Evolutionary conservation across 2,888 invertebrate genomes (phyloP), one percentile per base, ranked within the genome.

Genomic region (Andrena praecox): DNA sequence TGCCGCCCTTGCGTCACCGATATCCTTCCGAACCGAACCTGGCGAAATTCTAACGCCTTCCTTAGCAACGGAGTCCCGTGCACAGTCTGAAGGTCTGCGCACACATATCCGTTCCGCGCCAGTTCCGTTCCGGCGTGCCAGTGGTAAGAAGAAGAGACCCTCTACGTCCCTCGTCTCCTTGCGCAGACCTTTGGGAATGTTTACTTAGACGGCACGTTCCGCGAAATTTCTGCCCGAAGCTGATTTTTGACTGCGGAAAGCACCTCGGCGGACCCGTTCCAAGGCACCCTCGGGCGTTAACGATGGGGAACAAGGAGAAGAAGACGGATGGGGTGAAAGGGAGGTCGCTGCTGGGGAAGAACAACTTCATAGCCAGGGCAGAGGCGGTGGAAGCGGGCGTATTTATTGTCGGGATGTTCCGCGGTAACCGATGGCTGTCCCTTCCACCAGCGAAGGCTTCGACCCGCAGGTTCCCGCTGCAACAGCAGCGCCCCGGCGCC

Each of bases 391-490:
- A 72, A 66, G 74, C 64, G 66, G 67, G 70, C 62, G 80, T 84
- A 87, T 87, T 87, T 87, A 87, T 87, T 73, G 83, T 60, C 74
- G 72, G 69, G 80, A 72, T 73, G 72, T 73, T 75, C 72, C 60
- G 56, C 59, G 80, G 80, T 77, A 71, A 74, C 72, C 27, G 69
- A 35, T 10, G 71, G 76, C 63, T 72, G 79, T 85, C 80, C 78
- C 67, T 59, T 27, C 27, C 54, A n/a, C 59, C 42, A 27, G 27
- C 20, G 50, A 50, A 74, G 78, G 56, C 72, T 77, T 80, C 75
- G 77, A 60, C 70, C 73, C 31, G 62, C 74, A 77, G 86, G 66
- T 80, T 56, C 50, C 64, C 56, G 73, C 52, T 64, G 31, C 62
- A 50, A 24, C 77, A 68, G 67, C 71, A 73, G 56, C 72, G 54